Percentiles rank a stretch among this genome's conserved stretches.
Conservation (phyloP, 1,140 invertebrate species). For the Brachionus rubens region DNA sequence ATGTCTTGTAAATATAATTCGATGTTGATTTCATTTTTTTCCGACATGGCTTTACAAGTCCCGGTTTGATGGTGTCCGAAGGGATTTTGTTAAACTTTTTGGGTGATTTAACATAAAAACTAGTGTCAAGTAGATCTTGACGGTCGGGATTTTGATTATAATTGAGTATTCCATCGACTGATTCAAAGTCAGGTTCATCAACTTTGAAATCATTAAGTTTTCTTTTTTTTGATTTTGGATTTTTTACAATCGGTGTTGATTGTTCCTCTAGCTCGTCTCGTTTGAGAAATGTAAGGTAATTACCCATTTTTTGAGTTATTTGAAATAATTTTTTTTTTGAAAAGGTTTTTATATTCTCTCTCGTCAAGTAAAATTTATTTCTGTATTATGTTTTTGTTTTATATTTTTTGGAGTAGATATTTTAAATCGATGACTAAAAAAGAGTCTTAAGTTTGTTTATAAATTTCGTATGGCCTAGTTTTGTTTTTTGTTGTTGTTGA, state of each 20-base stretch:
- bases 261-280: neutral
- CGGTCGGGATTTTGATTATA: neutral
- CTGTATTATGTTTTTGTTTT: no score
- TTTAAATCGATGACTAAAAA: no score
- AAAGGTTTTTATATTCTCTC: no score
- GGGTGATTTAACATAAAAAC: no score
- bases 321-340: no score
- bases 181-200: neutral
- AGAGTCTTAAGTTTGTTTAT: no score
- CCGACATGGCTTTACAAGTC: constrained; percentile 51
- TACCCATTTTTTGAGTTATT: constrained; percentile 27
- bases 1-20: constrained; percentile 74
- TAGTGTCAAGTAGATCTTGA: no score
- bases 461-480: no score
- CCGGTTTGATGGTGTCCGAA: neutral
- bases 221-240: constrained; percentile 9
- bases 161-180: neutral
- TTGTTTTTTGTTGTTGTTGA: no score
- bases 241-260: neutral
- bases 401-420: no score
- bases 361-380: neutral
- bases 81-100: neutral
- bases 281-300: neutral
- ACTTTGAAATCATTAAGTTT: neutral
- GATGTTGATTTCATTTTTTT: constrained; percentile 71